These are phyloP conservation scores for Malthinus flaveolus DNA, from an alignment of 2,888 invertebrate species.

Conservation along the genomic window DNA sequence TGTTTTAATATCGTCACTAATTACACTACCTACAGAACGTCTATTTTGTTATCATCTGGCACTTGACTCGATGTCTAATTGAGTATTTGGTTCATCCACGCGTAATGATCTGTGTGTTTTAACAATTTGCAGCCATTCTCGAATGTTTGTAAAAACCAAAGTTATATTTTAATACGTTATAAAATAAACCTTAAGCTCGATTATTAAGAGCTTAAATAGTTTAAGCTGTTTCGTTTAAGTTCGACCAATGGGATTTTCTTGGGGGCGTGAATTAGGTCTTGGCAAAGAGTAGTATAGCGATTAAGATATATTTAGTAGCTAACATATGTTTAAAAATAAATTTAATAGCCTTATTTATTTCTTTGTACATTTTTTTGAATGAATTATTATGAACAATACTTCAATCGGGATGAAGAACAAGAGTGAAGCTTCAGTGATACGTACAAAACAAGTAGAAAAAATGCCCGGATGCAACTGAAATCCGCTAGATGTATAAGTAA, in stretches of 20 bases:
- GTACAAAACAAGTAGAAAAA: too few species aligned
- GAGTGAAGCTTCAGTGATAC: too few species aligned
- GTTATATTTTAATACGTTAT: conserved; percentile 9
- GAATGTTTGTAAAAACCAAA: neutral
- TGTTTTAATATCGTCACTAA: neutral
- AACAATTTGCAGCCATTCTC: conserved; percentile 5
- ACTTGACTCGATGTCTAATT: conserved; percentile 1
- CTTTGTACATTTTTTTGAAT: neutral
- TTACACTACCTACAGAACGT: conserved; percentile 1
- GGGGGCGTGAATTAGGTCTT: conserved; percentile 29
- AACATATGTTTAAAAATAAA: conserved; percentile 33
- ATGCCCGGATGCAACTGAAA: too few species aligned
- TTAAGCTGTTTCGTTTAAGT: conserved; percentile 28
- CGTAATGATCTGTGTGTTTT: conserved; percentile 1
- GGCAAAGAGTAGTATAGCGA: conserved; percentile 37
- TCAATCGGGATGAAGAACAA: too few species aligned
- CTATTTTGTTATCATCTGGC: conserved; percentile 1
- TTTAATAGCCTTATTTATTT: conserved; percentile 7
- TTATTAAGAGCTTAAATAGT: conserved; percentile 30
- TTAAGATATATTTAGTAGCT: conserved; percentile 45
- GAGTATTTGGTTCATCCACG: neutral
- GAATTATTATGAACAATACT: too few species aligned
- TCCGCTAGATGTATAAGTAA: too few species aligned
- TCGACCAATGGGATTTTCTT: conserved; percentile 34
- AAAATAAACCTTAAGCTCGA: conserved; percentile 27